Percentiles rank a stretch among this genome's conserved stretches.
These are phyloP conservation scores for Cottoperca gobio DNA, from an alignment of 2,797 vertebrate species.

Conservation along the genomic window DNA sequence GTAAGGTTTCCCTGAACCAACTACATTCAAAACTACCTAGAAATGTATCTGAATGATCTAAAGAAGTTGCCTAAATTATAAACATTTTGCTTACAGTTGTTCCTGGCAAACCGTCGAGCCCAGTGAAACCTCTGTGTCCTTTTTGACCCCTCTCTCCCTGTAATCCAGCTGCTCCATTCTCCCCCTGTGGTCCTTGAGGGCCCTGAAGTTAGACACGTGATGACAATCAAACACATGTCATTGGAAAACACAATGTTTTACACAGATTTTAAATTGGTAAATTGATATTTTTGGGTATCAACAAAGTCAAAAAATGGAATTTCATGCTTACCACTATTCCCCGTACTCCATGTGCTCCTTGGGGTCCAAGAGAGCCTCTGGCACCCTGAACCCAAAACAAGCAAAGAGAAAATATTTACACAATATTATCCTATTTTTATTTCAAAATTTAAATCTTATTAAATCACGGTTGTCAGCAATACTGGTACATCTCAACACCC, in stretches of 20 bases:
- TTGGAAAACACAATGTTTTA: not conserved
- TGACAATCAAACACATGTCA: not conserved
- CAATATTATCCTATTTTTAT: too few relatives aligned
- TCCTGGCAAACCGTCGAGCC: conserved; percentile 95
- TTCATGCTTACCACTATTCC: conserved; percentile 89
- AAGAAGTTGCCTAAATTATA: not conserved
- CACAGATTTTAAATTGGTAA: not conserved
- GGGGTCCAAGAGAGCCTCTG: conserved; percentile 88
- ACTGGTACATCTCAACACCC: too few relatives aligned
- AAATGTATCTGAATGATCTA: not conserved
- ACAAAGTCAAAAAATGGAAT: not conserved
- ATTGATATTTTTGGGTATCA: not conserved
- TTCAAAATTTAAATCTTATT: too few relatives aligned
- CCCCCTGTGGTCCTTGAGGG: conserved; percentile 94
- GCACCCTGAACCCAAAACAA: conserved; percentile 84
- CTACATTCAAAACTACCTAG: too few relatives aligned
- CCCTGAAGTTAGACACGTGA: conserved; percentile 62
- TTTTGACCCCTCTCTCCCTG: conserved; percentile 96
- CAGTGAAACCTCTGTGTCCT: conserved; percentile 96
- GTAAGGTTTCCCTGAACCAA: not conserved
- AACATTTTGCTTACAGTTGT: conserved; percentile 85
- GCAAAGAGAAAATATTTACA: too few relatives aligned
- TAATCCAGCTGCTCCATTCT: conserved; percentile 92
- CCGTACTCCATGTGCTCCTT: conserved; percentile 89
- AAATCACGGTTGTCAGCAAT: too few relatives aligned